phyloP scores from a whole-genome alignment of 1,140 invertebrate species.

The Onthophagus taurus region DNA sequence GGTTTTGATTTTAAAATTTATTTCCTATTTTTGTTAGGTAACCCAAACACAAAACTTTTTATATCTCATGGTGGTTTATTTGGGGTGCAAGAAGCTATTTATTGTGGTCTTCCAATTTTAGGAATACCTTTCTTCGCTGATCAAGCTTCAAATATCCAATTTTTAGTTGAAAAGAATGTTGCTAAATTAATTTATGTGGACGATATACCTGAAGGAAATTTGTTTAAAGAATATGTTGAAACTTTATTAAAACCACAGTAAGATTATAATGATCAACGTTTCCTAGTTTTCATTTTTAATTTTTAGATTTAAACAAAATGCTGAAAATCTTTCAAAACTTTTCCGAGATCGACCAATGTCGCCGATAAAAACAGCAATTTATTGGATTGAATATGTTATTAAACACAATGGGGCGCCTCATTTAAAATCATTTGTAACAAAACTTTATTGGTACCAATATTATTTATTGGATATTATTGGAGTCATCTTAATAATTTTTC shows the following conservation, averaged over 20 bases:
- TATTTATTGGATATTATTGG: constrained; percentile 44
- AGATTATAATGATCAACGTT: no score
- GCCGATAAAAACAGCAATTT: constrained; percentile 25
- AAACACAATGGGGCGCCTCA: constrained; percentile 41
- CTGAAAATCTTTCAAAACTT: constrained; percentile 6
- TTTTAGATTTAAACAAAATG: constrained; percentile 7
- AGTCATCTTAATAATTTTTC: no score
- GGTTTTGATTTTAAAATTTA: constrained; percentile 52
- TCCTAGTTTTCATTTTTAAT: no score
- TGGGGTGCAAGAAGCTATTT: constrained; percentile 44
- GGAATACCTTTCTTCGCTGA: constrained; percentile 47
- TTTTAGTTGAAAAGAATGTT: constrained; percentile 33
- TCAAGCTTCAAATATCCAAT: constrained; percentile 41
- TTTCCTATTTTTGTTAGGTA: constrained; percentile 18
- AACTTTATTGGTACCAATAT: constrained; percentile 43
- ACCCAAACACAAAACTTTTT: constrained; percentile 44
- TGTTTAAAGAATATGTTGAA: constrained; percentile 24
- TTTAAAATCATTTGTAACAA: constrained; percentile 38
- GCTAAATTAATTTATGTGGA: constrained; percentile 31
- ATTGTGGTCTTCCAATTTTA: constrained; percentile 44
- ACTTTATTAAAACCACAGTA: constrained; percentile 39
- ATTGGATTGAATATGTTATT: constrained; percentile 30
- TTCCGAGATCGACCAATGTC: constrained; percentile 12
- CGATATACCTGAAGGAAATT: constrained; percentile 29
- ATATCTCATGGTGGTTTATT: constrained; percentile 49